phyloP scores from a whole-genome alignment of 2,797 vertebrate genomes.

The Paguma larvata region DNA sequence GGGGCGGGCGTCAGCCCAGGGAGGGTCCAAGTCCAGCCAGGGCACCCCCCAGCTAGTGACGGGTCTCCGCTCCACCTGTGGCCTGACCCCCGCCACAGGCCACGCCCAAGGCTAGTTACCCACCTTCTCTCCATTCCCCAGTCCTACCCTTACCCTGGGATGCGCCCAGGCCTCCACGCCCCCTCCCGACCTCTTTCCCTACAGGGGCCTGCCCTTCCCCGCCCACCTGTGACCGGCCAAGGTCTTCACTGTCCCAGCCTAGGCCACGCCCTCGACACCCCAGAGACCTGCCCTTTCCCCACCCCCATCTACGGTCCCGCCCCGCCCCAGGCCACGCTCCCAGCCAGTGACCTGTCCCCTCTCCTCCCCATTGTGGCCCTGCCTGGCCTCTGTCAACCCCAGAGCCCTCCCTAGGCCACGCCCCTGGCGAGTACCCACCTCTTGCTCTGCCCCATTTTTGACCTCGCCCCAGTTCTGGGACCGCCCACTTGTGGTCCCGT shows the following conservation, averaged over 20 bases:
- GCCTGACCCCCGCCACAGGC: neutral
- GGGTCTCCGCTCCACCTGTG: neutral
- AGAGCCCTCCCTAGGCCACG: neutral
- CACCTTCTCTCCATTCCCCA: too few relatives aligned
- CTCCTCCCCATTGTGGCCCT: neutral
- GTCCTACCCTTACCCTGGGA: too few relatives aligned
- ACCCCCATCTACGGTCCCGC: too few relatives aligned
- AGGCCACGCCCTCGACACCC: neutral
- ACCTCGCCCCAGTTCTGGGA: neutral
- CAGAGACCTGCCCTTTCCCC: neutral
- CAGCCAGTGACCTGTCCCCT: neutral
- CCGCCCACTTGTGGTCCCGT: neutral
- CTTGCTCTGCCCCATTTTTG: neutral
- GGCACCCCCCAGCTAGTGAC: neutral
- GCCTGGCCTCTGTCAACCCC: fast-evolving
- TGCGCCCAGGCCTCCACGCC: neutral
- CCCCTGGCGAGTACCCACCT: too few relatives aligned
- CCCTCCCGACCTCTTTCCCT: neutral
- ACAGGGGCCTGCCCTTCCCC: neutral
- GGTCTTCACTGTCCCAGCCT: neutral
- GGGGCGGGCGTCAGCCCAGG: too few relatives aligned
- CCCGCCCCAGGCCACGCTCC: neutral
- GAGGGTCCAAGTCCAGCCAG: neutral
- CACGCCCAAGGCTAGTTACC: neutral
- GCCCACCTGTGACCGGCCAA: neutral